Conservation (phyloP, 2,113 vertebrate species). For the Poeciliopsis occidentalis region DNA sequence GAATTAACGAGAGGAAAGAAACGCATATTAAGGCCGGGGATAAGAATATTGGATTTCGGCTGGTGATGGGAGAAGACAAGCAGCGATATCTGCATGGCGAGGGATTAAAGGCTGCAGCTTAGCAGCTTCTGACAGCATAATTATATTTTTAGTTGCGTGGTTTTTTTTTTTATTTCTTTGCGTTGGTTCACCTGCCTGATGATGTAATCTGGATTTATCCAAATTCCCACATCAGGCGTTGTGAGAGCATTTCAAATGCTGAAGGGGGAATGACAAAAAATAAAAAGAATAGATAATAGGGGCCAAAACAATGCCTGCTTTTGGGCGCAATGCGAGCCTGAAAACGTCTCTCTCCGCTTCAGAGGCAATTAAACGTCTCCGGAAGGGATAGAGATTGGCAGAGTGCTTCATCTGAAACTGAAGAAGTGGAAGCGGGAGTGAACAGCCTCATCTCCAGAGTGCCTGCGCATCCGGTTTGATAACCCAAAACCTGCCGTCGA, state of each 20-base stretch:
- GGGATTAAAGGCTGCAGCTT: slow-evolving; percentile 55
- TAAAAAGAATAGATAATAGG: slow-evolving; percentile 18
- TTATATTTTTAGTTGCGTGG: slow-evolving; percentile 48
- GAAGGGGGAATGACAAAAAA: slow-evolving; percentile 18
- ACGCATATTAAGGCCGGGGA: slow-evolving; percentile 22
- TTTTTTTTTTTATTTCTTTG: slow-evolving; percentile 1
- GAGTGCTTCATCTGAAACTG: slow-evolving; percentile 44
- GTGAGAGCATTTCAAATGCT: slow-evolving; percentile 28
- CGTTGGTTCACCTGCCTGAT: slow-evolving; percentile 64
- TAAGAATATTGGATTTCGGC: slow-evolving; percentile 47
- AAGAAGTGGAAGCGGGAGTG: slow-evolving; percentile 22
- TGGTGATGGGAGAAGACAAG: slow-evolving; percentile 39
- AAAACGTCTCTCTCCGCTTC: slow-evolving; percentile 54
- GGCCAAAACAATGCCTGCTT: slow-evolving; percentile 15
- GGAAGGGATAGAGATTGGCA: slow-evolving; percentile 52
- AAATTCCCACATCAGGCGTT: slow-evolving; percentile 47
- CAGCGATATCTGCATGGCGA: slow-evolving; percentile 21
- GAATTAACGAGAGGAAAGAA: slow-evolving; percentile 55
- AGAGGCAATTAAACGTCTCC: slow-evolving; percentile 65
- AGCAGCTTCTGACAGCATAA: slow-evolving; percentile 47
- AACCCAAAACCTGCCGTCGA: slow-evolving; percentile 3
- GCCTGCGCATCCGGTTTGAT: slow-evolving; percentile 24
- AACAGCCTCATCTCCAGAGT: slow-evolving; percentile 19
- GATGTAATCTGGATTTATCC: slow-evolving; percentile 66
- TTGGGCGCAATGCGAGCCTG: slow-evolving; percentile 4